Evolutionary conservation across 2,113 vertebrate genomes (phyloP).

Genomic region (Pterocles orientalis): DNA sequence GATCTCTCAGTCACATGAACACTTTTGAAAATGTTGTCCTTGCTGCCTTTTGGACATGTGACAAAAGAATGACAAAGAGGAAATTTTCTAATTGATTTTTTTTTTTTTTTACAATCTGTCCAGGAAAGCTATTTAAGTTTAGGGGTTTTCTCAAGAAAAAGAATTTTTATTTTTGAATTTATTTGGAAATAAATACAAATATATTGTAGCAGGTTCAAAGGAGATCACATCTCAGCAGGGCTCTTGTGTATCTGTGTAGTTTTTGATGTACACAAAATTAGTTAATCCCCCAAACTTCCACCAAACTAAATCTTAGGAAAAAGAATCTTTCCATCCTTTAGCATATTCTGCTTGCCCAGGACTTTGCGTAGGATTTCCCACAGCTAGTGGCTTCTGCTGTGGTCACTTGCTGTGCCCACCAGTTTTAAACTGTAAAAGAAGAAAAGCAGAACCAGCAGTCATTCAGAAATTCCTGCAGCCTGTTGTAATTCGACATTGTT

Average conservation of each 20-base stretch:
- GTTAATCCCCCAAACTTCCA: neutral
- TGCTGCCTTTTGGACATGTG: neutral
- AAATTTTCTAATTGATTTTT: neutral
- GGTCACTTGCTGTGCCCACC: neutral
- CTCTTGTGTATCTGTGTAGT: neutral
- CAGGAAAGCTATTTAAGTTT: neutral
- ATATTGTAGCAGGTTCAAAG: neutral
- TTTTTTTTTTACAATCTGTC: neutral
- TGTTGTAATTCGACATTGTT: neutral
- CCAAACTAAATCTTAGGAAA: neutral
- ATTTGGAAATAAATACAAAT: neutral
- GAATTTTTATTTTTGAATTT: neutral
- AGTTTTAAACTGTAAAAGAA: neutral
- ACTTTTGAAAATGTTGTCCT: neutral
- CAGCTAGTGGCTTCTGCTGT: neutral
- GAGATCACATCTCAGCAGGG: neutral
- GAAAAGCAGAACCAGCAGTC: neutral
- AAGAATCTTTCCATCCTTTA: neutral
- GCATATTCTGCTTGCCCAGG: neutral
- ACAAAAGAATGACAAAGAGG: neutral
- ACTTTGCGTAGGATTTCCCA: neutral
- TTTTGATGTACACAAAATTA: neutral
- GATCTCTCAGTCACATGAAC: neutral
- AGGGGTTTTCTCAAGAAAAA: accelerated
- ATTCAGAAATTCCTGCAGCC: neutral